Percentiles rank a stretch among this genome's conserved stretches.
Evolutionary conservation across 1,140 invertebrate genomes (phyloP).

Genomic region (Sinella curviseta): DNA sequence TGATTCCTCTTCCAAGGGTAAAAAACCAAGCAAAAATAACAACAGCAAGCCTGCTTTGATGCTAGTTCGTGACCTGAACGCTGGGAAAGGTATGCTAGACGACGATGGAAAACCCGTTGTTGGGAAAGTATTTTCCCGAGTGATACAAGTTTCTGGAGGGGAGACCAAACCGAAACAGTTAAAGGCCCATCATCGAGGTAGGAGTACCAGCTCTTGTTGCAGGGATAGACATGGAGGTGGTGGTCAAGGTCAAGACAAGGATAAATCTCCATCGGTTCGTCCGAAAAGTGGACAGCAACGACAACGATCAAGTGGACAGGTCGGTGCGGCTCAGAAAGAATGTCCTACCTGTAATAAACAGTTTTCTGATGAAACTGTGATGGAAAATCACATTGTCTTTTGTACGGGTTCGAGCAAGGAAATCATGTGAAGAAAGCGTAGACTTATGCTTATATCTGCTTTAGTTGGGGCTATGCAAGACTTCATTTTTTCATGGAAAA

Average conservation of each 20-base stretch:
- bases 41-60: too few species aligned
- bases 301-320: not conserved
- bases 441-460: not conserved
- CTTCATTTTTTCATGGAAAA: too few species aligned
- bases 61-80: not conserved
- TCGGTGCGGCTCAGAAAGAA: too few species aligned
- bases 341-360: not conserved
- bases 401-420: not conserved
- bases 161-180: not conserved
- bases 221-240: not conserved
- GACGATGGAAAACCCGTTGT: constrained; percentile 20
- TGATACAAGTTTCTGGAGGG: not conserved
- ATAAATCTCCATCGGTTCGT: not conserved
- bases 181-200: not conserved
- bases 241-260: not conserved
- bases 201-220: not conserved
- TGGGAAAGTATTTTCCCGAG: not conserved
- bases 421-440: not conserved
- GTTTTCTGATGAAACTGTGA: not conserved
- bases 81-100: not conserved
- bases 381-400: constrained; percentile 5
- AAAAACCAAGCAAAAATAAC: too few species aligned
- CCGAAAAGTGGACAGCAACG: not conserved
- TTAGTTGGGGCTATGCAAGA: too few species aligned
- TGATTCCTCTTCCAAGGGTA: not conserved